Percentiles rank a stretch among this genome's conserved stretches.
phyloP scores from a whole-genome alignment of 2,888 invertebrate genomes.

The Syrista parreyssii region DNA sequence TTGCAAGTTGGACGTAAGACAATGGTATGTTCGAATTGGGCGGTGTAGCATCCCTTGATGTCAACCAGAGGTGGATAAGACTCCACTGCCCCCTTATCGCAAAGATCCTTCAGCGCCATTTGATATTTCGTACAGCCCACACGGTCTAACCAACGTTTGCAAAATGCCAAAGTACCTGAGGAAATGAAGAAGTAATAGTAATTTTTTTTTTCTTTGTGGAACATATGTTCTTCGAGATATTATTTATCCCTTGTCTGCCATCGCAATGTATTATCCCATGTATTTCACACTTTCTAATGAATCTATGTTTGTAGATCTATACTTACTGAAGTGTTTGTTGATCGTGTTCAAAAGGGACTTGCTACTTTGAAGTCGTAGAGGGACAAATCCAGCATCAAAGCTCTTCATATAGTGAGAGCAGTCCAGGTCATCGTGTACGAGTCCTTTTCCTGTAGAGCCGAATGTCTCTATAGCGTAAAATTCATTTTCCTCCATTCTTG shows the following conservation, averaged over 20 bases:
- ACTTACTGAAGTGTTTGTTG: constrained; percentile 91
- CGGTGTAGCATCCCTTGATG: constrained; percentile 97
- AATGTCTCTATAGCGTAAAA: constrained; percentile 99
- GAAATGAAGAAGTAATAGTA: not conserved
- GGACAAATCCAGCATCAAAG: constrained; percentile 92
- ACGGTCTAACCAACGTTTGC: constrained; percentile 98
- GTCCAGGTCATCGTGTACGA: constrained; percentile 99
- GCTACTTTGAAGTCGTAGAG: constrained; percentile 91
- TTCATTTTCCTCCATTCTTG: constrained; percentile 98
- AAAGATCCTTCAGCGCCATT: constrained; percentile 97
- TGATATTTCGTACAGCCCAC: constrained; percentile 97
- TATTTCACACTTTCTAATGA: not conserved
- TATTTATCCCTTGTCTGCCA: not conserved
- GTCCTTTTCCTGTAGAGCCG: constrained; percentile 94
- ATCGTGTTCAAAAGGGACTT: constrained; percentile 91
- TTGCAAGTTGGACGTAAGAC: constrained; percentile 97
- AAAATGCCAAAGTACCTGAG: constrained; percentile 89
- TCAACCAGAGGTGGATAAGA: constrained; percentile 99
- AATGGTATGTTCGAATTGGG: constrained; percentile 99
- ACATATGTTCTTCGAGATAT: not conserved
- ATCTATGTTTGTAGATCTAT: not conserved
- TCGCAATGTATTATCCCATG: not conserved
- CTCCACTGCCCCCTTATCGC: constrained; percentile 97
- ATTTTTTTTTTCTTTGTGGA: not conserved
- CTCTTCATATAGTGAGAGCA: constrained; percentile 99